Base-by-base conservation (phyloP, 2,888 invertebrate genomes). In the Agonopterix alstromeriana region DNA sequence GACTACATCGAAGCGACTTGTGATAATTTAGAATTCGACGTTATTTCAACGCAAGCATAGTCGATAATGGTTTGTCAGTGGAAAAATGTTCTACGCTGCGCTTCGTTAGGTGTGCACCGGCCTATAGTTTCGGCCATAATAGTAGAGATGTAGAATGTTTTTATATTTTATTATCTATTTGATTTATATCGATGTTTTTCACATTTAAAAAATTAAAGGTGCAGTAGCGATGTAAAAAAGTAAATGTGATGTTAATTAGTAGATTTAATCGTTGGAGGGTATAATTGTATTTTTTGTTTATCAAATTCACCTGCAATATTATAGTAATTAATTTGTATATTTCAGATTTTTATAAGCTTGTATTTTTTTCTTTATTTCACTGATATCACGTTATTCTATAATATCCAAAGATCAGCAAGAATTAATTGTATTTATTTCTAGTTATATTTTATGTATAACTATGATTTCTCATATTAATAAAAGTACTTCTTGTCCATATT, bases 321-420 rank as follows among this genome's bases (percentile, higher is more conserved):
- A 45, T 45, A 45, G 38, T n/a, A 5, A n/a, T 38, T 38, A 38
- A 38, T 38, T 38, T 43, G 43, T 27, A n/a, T n/a, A 43, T 43
- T 43, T 36, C 46, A 49, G 49, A 47, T 58, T 56, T 49, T 38
- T n/a, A 38, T 50, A 48, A 51, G 52, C 46, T 46, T 50, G 48
- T 53, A 51, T 51, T 46, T 43, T 47, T 50, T 52, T 46, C 53
- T 42, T 62, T 54, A 46, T 59, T 48, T 5, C 38, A 38, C n/a
- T n/a, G 9, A 4, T 38, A 38, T 38, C 53, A 57, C 63, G 64
- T 71, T 61, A 63, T 71, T 70, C 51, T 3, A 56, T 70, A 58
- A 57, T 63, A 60, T 69, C 77, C 77, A 77, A 77, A 77, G 75
- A 77, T 67, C 17, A 8, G n/a, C 11, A 36, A 8, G n/a, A 10